Evolutionary conservation across 2,888 invertebrate species (phyloP), one percentile per base, ranked within the genome.

Genomic region (Diaphora mendica): DNA sequence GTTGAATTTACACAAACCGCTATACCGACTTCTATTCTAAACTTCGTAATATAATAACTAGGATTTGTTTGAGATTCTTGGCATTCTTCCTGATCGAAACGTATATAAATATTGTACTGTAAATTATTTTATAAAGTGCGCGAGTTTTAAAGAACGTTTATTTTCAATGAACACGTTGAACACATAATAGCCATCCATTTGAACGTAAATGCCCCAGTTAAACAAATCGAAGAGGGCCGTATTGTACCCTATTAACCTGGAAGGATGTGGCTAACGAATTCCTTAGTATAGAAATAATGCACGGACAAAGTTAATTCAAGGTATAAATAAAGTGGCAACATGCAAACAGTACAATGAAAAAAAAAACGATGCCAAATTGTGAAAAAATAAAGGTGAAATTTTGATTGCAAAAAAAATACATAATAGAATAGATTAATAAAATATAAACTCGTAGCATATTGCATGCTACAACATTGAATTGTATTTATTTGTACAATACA

Each of bases 401-500:
- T 66, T 26, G 39, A 39, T 51, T 39, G 30, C 35, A 23, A 33
- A 35, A 68, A 23, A 64, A 68, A 73, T 33, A 33, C 33, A 42
- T n/a, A 64, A 48, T 39, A 42, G n/a, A 64, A 69, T 59, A 64
- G 42, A 44, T 70, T 55, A 51, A 73, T 30, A 65, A 39, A 70
- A 30, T 48, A 66, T 70, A 69, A 42, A 66, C 39, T 33, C 26
- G 39, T 65, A 35, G 30, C 48, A 73, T 62, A 8, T 64, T 3
- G n/a, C 35, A 62, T 62, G 69, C 69, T 62, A 20, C 9, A 70
- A 42, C 26, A 70, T 42, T 30, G 39, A 64, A 86, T 86, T 86
- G 85, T 87, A 86, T 85, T 86, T 85, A 83, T 84, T 73, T 33
- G 44, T 71, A 80, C 80, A 76, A 75, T 55, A 65, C 69, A 55